These are phyloP conservation scores for Eulemur mongoz DNA, from an alignment of 2,797 vertebrate genomes.

Conservation along the genomic window DNA sequence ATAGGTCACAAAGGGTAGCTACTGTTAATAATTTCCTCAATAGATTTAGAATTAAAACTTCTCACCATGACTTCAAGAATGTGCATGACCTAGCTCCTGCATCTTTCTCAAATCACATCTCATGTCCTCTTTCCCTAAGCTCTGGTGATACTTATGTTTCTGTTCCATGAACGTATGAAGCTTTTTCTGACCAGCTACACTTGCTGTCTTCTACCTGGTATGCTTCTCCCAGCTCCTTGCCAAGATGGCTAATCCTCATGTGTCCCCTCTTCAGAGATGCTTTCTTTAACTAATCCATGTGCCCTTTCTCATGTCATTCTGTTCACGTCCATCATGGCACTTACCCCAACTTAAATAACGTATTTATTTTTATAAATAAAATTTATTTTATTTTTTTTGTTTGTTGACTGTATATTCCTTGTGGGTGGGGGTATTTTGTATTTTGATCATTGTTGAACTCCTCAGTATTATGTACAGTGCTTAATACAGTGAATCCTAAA, in stretches of 20 bases:
- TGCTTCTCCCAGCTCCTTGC: background rate
- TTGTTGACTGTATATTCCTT: background rate
- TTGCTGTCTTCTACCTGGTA: background rate
- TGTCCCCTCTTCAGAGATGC: background rate
- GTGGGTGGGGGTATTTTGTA: no score
- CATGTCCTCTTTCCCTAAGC: background rate
- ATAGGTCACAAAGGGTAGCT: background rate
- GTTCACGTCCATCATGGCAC: background rate
- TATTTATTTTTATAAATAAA: background rate
- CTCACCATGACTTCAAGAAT: background rate
- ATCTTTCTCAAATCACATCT: background rate
- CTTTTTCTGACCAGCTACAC: background rate
- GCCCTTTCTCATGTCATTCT: background rate
- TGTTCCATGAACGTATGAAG: background rate
- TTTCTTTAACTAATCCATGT: background rate
- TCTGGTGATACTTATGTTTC: background rate
- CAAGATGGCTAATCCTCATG: background rate
- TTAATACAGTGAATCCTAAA: background rate
- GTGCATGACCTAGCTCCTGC: background rate
- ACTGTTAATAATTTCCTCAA: background rate
- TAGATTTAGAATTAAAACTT: background rate
- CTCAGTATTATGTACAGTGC: background rate
- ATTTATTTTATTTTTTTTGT: background rate
- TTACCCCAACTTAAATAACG: background rate
- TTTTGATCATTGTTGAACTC: background rate